These are phyloP conservation scores for Tipula lateralis DNA, from an alignment of 2,888 invertebrate genomes.

Conservation along the genomic window DNA sequence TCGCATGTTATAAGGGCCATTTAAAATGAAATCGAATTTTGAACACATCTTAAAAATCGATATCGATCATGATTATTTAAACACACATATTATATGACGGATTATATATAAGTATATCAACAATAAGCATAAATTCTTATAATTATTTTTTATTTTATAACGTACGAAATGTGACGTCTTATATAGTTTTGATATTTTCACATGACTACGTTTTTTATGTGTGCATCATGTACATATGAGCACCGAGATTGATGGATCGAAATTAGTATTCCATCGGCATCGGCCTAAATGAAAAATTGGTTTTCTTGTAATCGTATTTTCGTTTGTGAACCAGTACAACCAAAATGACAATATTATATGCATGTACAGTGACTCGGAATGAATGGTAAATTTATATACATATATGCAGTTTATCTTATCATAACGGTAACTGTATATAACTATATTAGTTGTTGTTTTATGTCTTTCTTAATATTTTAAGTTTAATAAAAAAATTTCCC, in stretches of 20 bases:
- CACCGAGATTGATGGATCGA: neutral
- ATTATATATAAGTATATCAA: neutral
- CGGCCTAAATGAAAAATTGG: neutral
- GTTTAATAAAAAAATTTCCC: neutral
- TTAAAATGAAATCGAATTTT: neutral
- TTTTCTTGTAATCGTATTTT: neutral
- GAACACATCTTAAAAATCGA: neutral
- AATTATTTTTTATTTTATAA: neutral
- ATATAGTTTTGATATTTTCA: neutral
- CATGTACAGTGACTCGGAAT: neutral
- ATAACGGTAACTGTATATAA: neutral
- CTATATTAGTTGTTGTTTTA: neutral
- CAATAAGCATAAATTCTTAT: neutral
- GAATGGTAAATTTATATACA: conserved; percentile 12
- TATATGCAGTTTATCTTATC: neutral
- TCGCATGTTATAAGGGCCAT: neutral
- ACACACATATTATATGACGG: neutral
- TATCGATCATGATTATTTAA: neutral
- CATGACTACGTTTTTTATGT: neutral
- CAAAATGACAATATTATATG: neutral
- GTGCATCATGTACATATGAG: neutral
- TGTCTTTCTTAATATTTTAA: neutral
- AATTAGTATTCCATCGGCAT: neutral
- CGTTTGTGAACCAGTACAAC: neutral
- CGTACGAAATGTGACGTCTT: neutral